Conservation (phyloP, 2,888 invertebrate species). For the Ptilodon capucinus region DNA sequence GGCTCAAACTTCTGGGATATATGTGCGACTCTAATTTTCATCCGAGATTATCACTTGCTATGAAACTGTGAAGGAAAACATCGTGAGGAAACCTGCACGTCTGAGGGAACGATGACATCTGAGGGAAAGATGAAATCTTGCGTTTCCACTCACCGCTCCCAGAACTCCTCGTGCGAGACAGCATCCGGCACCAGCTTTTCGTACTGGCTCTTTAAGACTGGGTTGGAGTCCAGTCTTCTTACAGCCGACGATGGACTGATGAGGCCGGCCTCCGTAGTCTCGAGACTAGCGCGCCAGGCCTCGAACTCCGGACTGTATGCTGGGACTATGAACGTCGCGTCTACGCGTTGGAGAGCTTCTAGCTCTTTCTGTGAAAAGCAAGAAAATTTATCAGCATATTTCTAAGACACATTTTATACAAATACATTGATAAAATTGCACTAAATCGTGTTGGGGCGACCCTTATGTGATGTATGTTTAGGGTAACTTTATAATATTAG, state of each 20-base stretch:
- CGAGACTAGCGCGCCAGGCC: constrained; percentile 68
- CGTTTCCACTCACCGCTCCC: constrained; percentile 84
- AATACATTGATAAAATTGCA: no score
- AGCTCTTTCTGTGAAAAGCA: constrained; percentile 71
- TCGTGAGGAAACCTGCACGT: no score
- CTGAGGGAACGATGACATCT: no score
- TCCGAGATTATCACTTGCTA: not conserved
- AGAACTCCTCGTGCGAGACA: constrained; percentile 89
- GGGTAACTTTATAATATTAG: no score
- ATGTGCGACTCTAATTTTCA: no score
- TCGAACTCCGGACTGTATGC: constrained; percentile 81
- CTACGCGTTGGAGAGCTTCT: constrained; percentile 87
- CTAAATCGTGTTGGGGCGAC: no score
- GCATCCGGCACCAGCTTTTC: constrained; percentile 87
- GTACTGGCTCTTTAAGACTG: constrained; percentile 83
- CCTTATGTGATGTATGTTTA: no score
- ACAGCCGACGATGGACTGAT: constrained; percentile 45
- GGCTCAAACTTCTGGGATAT: no score
- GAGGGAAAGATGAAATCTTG: no score
- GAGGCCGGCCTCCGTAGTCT: constrained; percentile 42
- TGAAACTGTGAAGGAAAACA: not conserved
- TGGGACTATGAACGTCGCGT: constrained; percentile 88
- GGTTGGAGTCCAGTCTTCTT: constrained; percentile 53
- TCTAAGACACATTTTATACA: no score
- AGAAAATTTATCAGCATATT: not conserved